Evolutionary conservation across 1,140 invertebrate genomes (phyloP).

Genomic region (Matsumurasca onukii): DNA sequence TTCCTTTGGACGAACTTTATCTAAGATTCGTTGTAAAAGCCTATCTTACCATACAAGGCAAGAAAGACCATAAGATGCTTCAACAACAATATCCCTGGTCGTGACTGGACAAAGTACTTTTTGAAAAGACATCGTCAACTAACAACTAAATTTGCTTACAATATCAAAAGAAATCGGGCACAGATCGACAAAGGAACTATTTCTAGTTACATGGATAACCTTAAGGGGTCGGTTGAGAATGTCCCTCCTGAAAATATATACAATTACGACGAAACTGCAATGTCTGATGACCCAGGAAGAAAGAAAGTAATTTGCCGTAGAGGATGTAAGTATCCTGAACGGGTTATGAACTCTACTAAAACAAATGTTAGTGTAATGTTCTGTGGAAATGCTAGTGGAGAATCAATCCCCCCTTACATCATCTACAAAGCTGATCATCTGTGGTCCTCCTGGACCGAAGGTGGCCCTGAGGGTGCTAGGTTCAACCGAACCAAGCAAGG

Average conservation of each 20-base stretch:
- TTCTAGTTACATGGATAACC: not conserved
- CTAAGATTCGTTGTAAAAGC: not conserved
- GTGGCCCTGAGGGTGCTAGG: constrained; percentile 42
- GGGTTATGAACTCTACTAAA: constrained; percentile 1
- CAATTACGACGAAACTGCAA: not conserved
- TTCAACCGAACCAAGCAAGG: constrained; percentile 47
- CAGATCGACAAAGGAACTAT: not conserved
- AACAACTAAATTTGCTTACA: not conserved
- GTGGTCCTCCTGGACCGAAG: constrained; percentile 45
- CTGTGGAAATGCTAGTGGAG: constrained; percentile 40
- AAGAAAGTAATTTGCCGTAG: not conserved
- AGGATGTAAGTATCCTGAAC: not conserved
- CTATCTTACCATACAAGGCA: not conserved
- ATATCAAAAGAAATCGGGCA: not conserved
- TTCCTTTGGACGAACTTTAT: not conserved
- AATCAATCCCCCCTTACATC: constrained; percentile 40
- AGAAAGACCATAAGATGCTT: constrained; percentile 31
- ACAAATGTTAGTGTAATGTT: constrained; percentile 37
- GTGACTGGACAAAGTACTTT: not conserved
- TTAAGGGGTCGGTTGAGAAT: not conserved
- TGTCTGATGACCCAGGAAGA: not conserved
- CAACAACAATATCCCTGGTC: not conserved
- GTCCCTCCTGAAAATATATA: too few relatives aligned
- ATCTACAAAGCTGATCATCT: constrained; percentile 44
- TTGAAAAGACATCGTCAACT: not conserved